These are phyloP conservation scores for Rhabdophis nuchalis DNA, from an alignment of 2,797 vertebrate species.

Conservation along the genomic window DNA sequence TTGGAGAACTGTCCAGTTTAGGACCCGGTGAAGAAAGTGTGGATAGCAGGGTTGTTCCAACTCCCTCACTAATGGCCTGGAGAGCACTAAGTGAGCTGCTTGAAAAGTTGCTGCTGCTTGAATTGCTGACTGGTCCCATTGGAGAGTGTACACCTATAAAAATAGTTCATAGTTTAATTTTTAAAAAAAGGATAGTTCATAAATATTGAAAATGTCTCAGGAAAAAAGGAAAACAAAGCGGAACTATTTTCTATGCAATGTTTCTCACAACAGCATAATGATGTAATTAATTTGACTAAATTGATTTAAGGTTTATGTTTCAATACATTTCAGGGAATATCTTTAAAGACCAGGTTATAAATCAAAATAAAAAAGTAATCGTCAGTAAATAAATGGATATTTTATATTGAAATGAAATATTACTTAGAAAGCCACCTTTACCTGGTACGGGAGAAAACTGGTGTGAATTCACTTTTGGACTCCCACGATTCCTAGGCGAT, in stretches of 20 bases:
- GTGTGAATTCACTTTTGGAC: slow-evolving; percentile 89
- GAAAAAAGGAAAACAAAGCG: not conserved
- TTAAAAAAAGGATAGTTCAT: not conserved
- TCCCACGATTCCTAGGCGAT: slow-evolving; percentile 89
- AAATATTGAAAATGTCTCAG: not conserved
- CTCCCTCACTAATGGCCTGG: slow-evolving; percentile 97
- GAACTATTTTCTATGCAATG: not conserved
- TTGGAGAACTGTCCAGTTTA: slow-evolving; percentile 89
- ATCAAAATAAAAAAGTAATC: not conserved
- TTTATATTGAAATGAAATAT: slow-evolving; percentile 5
- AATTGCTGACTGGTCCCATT: slow-evolving; percentile 81
- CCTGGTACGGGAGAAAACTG: slow-evolving; percentile 93
- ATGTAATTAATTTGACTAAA: not conserved
- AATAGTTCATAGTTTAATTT: not conserved
- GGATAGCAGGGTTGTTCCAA: slow-evolving; percentile 89
- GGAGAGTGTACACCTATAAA: slow-evolving; percentile 87
- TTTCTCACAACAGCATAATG: not conserved
- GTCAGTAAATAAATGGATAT: not conserved
- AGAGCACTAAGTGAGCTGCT: slow-evolving; percentile 97
- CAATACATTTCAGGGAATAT: not conserved
- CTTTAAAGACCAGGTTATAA: not conserved
- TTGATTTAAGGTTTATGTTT: not conserved
- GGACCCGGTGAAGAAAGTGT: slow-evolving; percentile 88
- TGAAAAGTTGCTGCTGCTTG: slow-evolving; percentile 81
- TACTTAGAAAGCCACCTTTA: slow-evolving; percentile 59